Base-by-base conservation (phyloP, 2,888 invertebrate genomes). In the Thelaira solivaga region DNA sequence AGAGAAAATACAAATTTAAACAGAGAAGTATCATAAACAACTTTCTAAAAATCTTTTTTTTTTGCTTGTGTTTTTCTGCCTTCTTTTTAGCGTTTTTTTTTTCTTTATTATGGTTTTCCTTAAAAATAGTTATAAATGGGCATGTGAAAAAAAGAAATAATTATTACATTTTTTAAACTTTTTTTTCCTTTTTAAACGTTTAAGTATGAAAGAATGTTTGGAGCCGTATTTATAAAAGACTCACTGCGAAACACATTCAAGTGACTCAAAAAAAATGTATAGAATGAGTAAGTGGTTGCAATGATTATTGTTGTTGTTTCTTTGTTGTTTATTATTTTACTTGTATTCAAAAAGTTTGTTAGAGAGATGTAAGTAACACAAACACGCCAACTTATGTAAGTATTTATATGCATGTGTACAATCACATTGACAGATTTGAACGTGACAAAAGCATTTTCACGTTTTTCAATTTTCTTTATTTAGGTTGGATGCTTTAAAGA, bases 11-110 rank as follows among this genome's bases (percentile, higher is more conserved):
- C 18, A 45, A 55, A 31, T 18, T 53, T 22, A 57, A 65, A 22
- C 72, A 55, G n/a, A n/a, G n/a, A n/a, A 73, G 47, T 71, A 45
- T 26, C 36, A 55, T 62, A 77, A 67, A 77, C 72, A 77, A 77
- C 76, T 77, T 77, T 72, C 76, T 72, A 77, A 77, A 76, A 57
- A 43, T 53, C n/a, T n/a, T n/a, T n/a, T n/a, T n/a, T 61, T 39
- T 61, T 26, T 18, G 24, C 26, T 36, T 67, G 57, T 71, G 8
- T 18, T 76, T 51, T 34, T 45, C 43, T 31, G 7, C 22, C 39
- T 24, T 6, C 31, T 61, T 71, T 36, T 76, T 51, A 47, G 45
- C 45, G 36, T 67, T 51, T 53, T 55, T 47, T 49, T 36, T 67
- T 51, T 53, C 36, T 47, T 49, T 36, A 3, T 45, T 61, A 6